These are phyloP conservation scores for Bimastos eiseni DNA, from an alignment of 2,888 invertebrate genomes.

Conservation along the genomic window DNA sequence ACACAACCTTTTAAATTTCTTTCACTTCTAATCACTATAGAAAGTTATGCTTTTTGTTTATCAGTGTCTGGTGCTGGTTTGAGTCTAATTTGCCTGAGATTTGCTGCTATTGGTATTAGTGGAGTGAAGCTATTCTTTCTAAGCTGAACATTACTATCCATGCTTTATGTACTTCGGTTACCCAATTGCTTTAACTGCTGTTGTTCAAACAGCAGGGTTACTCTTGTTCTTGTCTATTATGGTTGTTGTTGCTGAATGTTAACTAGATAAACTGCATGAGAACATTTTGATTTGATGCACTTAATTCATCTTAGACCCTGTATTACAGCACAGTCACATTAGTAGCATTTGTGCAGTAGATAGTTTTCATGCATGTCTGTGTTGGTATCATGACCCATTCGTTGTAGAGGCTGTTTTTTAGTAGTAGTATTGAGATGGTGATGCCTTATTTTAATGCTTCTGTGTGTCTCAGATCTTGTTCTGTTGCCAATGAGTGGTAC, in stretches of 20 bases:
- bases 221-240: not conserved
- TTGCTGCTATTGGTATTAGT: not conserved
- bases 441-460: not conserved
- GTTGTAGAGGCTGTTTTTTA: not conserved
- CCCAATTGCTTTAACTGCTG: not conserved
- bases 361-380: no score
- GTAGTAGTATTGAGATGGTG: not conserved
- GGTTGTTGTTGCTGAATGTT: not conserved
- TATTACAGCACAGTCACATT: not conserved
- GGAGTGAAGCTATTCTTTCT: not conserved
- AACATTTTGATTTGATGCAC: not conserved
- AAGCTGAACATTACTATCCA: not conserved
- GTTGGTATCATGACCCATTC: not conserved
- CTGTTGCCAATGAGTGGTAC: not conserved
- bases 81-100: not conserved
- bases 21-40: not conserved
- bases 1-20: not conserved
- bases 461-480: not conserved
- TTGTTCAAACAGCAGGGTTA: not conserved
- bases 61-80: not conserved
- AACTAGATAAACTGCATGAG: slow-evolving; percentile 4
- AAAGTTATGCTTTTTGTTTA: not conserved
- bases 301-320: not conserved
- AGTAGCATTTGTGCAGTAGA: not conserved
- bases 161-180: not conserved